These are phyloP conservation scores for Patella pellucida DNA, from an alignment of 2,888 invertebrate species.

Conservation along the genomic window DNA sequence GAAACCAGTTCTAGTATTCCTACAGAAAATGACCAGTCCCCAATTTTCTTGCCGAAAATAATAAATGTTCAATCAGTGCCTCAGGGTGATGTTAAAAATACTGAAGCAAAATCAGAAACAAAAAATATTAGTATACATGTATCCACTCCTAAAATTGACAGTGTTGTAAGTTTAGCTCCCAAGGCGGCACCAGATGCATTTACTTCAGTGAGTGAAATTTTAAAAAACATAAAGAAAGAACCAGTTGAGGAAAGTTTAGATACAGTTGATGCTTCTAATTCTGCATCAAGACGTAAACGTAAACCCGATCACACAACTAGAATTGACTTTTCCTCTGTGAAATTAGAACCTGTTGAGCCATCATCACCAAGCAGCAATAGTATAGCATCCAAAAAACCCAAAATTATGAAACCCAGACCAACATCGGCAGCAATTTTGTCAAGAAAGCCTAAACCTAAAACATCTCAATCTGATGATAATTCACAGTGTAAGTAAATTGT, in stretches of 20 bases:
- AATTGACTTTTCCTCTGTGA: no score
- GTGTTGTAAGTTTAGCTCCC: no score
- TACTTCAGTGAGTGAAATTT: conserved; percentile 8
- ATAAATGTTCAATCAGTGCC: background rate
- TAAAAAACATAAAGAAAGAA: background rate
- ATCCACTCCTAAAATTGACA: background rate
- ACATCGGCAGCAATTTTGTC: background rate
- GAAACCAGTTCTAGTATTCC: no score
- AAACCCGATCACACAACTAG: no score
- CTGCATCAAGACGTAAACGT: no score
- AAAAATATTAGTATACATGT: background rate
- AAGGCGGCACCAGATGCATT: background rate
- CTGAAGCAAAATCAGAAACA: background rate
- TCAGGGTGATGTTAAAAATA: background rate
- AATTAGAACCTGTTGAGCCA: no score
- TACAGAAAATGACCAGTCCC: no score
- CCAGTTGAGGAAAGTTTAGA: background rate
- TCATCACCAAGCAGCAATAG: no score
- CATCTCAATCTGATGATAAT: background rate
- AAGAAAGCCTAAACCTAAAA: background rate
- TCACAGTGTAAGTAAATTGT: background rate
- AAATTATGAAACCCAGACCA: conserved; percentile 1
- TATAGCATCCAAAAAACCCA: background rate
- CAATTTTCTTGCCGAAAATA: no score
- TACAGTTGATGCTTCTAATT: no score